A percentile compares a stretch with the other conserved stretches of the same genome.
phyloP scores from a whole-genome alignment of 2,888 invertebrate species.

The Apocheima hispidaria region DNA sequence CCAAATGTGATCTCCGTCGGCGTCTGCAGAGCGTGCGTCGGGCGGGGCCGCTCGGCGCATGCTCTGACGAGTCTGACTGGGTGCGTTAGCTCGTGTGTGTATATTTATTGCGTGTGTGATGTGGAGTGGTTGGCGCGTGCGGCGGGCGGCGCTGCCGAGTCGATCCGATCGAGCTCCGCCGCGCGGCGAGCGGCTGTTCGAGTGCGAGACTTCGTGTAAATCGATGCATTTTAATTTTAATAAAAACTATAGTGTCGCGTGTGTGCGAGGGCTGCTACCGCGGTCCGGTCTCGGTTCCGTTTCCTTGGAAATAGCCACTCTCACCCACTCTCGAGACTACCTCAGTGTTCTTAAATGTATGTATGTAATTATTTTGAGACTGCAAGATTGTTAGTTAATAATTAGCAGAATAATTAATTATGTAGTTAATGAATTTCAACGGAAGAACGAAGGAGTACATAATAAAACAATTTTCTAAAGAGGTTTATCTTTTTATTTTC shows the following conservation, averaged over 20 bases:
- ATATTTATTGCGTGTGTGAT: slow-evolving; percentile 28
- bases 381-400: slow-evolving; percentile 84
- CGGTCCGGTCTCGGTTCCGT: slow-evolving; percentile 57
- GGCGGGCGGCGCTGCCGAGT: slow-evolving; percentile 57
- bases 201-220: slow-evolving; percentile 66
- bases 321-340: slow-evolving; percentile 70
- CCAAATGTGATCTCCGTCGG: slow-evolving; percentile 76
- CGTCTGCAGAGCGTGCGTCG: slow-evolving; percentile 56
- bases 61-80: slow-evolving; percentile 62
- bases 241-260: slow-evolving; percentile 63
- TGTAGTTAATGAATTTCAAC: slow-evolving; percentile 76
- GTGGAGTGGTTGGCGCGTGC: slow-evolving; percentile 41
- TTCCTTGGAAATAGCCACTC: slow-evolving; percentile 60
- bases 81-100: slow-evolving; percentile 56
- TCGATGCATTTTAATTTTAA: slow-evolving; percentile 81
- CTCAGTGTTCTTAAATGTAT: slow-evolving; percentile 77
- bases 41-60: slow-evolving; percentile 48
- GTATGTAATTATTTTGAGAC: slow-evolving; percentile 84
- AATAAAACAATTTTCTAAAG: slow-evolving; percentile 80
- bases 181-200: slow-evolving; percentile 49
- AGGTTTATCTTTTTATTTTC: slow-evolving; percentile 58
- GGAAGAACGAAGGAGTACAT: slow-evolving; percentile 80
- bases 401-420: slow-evolving; percentile 80
- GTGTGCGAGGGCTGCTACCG: slow-evolving; percentile 54
- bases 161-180: slow-evolving; percentile 62